Evolutionary conservation across 2,113 vertebrate species (phyloP), one percentile per base, ranked within the genome.

Genomic region (Uria aalge): DNA sequence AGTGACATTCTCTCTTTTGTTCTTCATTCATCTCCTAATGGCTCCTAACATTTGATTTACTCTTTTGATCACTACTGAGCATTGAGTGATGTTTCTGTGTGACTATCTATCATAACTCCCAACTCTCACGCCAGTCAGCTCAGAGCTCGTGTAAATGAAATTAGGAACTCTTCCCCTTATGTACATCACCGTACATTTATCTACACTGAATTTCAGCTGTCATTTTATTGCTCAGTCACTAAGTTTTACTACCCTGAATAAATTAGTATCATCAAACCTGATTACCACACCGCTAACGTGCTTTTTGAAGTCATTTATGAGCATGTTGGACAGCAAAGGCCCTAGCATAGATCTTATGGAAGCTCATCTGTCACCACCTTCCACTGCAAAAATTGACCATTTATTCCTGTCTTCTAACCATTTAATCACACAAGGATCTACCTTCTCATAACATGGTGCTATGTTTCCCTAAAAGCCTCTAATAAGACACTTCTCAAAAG

Each of bases 151-250:
- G 36, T 40, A 94, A 91, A 60, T 72, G 36, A 96, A 92, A 92
- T 81, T 19, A 89, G 56, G 47, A 56, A 85, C 96, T 95, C 27
- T 85, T 68, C 12, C 53, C 29, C 26, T 67, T 80, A 53, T 40
- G 38, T 57, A 85, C 50, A 79, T 84, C 72, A 88, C n/a, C 16
- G 36, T 47, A 67, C 93, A 68, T 91, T 94, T 91, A 92, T 59
- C 79, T 71, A 74, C 52, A 83, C 15, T 55, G 89, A 92, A 92
- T 95, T 95, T 95, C 59, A 91, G 55, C 59, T 71, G 55, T 41
- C 76, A 63, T 92, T 94, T 95, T 94, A 97, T 86, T 96, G 79
- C 83, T 94, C 86, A 92, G 79, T 86, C 83, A 95, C 86, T 67
- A 88, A 55, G 45, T 94, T 96, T 96, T 87, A 94, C 52, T 74